A percentile compares a stretch with the other conserved stretches of the same genome.
Conservation (phyloP, 2,113 vertebrate species). For the Andinoacara biseriatus region DNA sequence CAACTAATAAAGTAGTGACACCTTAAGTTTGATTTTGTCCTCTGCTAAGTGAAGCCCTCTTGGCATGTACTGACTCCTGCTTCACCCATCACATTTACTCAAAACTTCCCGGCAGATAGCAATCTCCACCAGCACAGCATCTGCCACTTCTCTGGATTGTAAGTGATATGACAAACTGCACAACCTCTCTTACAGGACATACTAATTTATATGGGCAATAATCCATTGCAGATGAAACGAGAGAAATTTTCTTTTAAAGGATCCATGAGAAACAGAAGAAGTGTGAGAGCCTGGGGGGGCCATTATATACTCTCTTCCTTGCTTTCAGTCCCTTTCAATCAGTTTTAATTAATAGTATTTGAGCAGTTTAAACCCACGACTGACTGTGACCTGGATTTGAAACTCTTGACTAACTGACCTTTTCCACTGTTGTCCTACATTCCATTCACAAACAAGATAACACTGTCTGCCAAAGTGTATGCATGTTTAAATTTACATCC, state of each 20-base stretch:
- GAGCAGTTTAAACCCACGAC: neutral
- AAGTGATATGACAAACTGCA: neutral
- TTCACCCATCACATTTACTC: neutral
- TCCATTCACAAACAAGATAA: constrained; percentile 17
- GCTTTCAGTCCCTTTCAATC: constrained; percentile 12
- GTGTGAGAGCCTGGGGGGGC: neutral
- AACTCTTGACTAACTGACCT: constrained; percentile 30
- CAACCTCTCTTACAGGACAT: neutral
- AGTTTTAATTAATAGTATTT: constrained; percentile 3
- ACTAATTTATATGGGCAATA: neutral
- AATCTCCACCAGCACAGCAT: neutral
- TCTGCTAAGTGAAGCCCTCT: neutral
- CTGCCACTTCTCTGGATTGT: neutral
- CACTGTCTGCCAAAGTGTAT: neutral
- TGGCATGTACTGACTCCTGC: neutral
- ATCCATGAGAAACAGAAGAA: neutral
- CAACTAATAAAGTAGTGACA: neutral
- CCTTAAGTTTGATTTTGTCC: neutral
- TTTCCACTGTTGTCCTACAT: constrained; percentile 32
- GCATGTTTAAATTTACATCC: neutral
- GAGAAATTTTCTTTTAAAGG: neutral
- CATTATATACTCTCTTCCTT: neutral
- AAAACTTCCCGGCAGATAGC: neutral
- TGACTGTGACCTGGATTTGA: constrained; percentile 24
- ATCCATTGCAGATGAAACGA: neutral